phyloP scores from a whole-genome alignment of 2,888 invertebrate genomes.

The Cotesia congregata region DNA sequence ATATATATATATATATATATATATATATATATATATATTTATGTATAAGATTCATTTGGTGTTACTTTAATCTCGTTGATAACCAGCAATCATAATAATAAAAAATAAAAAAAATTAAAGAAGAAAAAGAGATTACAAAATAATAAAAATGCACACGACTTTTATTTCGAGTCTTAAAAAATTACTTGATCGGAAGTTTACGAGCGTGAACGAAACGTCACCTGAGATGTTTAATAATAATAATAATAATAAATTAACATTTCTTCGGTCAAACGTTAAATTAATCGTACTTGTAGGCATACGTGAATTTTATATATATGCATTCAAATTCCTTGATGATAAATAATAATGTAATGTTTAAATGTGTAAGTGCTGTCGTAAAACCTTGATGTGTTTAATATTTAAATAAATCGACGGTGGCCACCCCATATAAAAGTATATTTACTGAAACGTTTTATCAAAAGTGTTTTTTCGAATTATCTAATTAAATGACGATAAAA shows the following conservation, averaged over 20 bases:
- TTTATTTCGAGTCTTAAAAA: constrained; percentile 13
- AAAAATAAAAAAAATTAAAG: constrained; percentile 20
- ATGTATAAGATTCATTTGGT: constrained; percentile 43
- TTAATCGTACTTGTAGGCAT: not conserved
- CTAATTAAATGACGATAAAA: not conserved
- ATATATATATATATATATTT: constrained; percentile 23
- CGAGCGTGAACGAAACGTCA: constrained; percentile 1
- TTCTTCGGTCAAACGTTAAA: not conserved
- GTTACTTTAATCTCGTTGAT: constrained; percentile 50
- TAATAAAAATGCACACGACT: constrained; percentile 25
- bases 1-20: constrained; percentile 15
- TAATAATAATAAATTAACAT: not conserved
- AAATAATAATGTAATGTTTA: not conserved
- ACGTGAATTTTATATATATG: not conserved
- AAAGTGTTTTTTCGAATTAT: not conserved
- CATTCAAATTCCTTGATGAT: constrained; percentile 4
- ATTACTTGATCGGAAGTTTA: not conserved
- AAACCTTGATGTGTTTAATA: not conserved
- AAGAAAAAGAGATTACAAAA: constrained; percentile 5
- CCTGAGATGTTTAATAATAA: not conserved
- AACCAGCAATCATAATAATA: constrained; percentile 46
- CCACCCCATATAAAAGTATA: not conserved
- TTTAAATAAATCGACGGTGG: not conserved
- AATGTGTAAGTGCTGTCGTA: too few species aligned
- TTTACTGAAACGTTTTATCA: not conserved